phyloP scores from a whole-genome alignment of 2,888 invertebrate species.

The Drosophila gaucha region DNA sequence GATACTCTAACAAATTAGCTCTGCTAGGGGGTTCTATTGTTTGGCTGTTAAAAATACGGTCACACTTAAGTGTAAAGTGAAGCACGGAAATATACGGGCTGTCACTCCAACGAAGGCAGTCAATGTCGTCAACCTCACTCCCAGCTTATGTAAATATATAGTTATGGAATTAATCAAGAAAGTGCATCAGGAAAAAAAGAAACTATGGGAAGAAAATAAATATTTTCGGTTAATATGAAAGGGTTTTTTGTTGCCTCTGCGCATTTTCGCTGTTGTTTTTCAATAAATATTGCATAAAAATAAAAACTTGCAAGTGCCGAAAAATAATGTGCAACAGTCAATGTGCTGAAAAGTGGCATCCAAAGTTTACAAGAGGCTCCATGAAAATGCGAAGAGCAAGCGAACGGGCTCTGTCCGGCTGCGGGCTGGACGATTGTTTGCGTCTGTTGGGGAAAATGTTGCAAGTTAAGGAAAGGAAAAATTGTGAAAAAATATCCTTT shows the following conservation, averaged over 20 bases:
- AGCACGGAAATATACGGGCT: constrained; percentile 31
- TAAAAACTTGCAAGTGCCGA: constrained; percentile 54
- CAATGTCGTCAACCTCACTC: constrained; percentile 46
- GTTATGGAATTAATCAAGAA: constrained; percentile 71
- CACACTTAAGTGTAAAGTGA: constrained; percentile 60
- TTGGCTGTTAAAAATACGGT: constrained; percentile 37
- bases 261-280: constrained; percentile 40
- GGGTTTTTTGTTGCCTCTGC: constrained; percentile 33
- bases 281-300: constrained; percentile 66
- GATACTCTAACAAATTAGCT: constrained; percentile 56
- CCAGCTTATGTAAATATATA: constrained; percentile 68
- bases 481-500: constrained; percentile 9
- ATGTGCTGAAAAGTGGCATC: constrained; percentile 66
- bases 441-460: constrained; percentile 46
- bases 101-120: constrained; percentile 31
- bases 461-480: constrained; percentile 47
- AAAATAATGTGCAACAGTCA: constrained; percentile 63
- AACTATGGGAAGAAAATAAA: constrained; percentile 13
- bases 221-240: constrained; percentile 63
- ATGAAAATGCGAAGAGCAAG: background rate
- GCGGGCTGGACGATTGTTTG: constrained; percentile 40
- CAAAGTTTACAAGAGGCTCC: constrained; percentile 56
- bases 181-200: constrained; percentile 39
- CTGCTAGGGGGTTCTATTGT: constrained; percentile 37
- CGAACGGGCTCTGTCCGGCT: constrained; percentile 9